Evolutionary conservation across 1,140 invertebrate species (phyloP).

Genomic region (Plectrocnemia conspersa): DNA sequence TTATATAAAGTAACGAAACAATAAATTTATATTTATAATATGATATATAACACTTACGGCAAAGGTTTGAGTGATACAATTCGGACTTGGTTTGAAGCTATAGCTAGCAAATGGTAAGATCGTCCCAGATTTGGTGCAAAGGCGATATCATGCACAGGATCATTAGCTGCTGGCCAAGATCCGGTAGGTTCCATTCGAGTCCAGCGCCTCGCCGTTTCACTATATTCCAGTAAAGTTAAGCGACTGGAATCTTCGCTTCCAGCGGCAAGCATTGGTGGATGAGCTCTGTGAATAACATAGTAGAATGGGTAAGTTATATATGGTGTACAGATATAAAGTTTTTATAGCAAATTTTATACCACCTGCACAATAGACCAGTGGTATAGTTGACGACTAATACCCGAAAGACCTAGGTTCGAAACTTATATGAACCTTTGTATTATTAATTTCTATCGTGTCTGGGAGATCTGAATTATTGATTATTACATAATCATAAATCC

Average conservation of each 20-base stretch:
- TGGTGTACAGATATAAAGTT: too few species aligned
- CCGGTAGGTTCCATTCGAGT: constrained; percentile 50
- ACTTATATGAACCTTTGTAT: too few species aligned
- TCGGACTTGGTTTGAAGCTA: constrained; percentile 88
- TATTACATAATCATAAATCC: too few species aligned
- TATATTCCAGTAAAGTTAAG: constrained; percentile 29
- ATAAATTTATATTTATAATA: constrained; percentile 1
- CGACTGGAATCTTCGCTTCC: constrained; percentile 73
- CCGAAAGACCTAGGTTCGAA: too few species aligned
- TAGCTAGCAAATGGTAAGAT: constrained; percentile 86
- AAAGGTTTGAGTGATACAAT: constrained; percentile 78
- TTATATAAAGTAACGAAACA: background rate
- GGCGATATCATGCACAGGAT: constrained; percentile 90
- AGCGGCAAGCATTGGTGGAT: constrained; percentile 86
- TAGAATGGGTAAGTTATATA: too few species aligned
- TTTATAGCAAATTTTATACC: too few species aligned
- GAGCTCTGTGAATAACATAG: constrained; percentile 55
- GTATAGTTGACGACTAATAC: too few species aligned
- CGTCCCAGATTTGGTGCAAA: constrained; percentile 96
- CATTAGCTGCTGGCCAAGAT: constrained; percentile 53
- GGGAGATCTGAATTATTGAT: too few species aligned
- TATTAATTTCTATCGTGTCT: too few species aligned
- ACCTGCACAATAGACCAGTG: too few species aligned
- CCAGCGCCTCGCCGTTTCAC: constrained; percentile 64
- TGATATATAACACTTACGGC: constrained; percentile 55